Evolutionary conservation across 2,797 vertebrate species (phyloP), one percentile per base, ranked within the genome.

Genomic region (Podargus strigoides): DNA sequence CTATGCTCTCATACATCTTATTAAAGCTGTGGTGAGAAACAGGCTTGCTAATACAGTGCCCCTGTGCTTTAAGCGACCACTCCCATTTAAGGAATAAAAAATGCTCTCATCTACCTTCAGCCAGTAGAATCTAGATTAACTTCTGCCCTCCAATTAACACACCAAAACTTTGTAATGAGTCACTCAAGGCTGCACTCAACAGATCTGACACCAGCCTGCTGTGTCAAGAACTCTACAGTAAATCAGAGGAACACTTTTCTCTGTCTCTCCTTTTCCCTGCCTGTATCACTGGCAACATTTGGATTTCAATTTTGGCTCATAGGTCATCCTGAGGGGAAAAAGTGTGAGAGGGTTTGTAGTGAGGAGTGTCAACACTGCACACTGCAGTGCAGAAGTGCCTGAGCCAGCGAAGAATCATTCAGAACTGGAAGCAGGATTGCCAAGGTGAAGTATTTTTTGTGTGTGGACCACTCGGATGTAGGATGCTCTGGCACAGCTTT

Each of bases 1-100:
- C 91, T 87, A 67, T 60, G 32, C 58, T 62, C 37, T 37, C 42
- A 18, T 91, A 87, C 15, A 32, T 87, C 85, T 95, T 90, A 90
- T 94, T 94, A 94, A 93, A 89, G 73, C 73, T 53, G 22, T 74
- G 56, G 30, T 68, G 66, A 91, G 93, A 90, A 95, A 27, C 58
- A 74, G 34, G 39, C 44, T 80, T 67, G 59, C 60, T 77, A 90
- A 36, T 77, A 66, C 36, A 30, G 30, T 21, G 30, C 26, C 52
- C 26, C 14, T 42, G 27, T 52, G 70, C 83, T 94, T 74, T 37
- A 67, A 90, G 68, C 74, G 87, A 16, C 93, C 46, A 20, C 67
- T 86, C 49, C 68, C 53, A 53, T 88, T 78, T 53, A 46, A 77
- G n/a, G 67, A 86, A 73, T 34, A 85, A 80, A 87, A 85, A 64